Conservation (phyloP, 2,888 invertebrate genomes). For the Coleophora flavipennella region DNA sequence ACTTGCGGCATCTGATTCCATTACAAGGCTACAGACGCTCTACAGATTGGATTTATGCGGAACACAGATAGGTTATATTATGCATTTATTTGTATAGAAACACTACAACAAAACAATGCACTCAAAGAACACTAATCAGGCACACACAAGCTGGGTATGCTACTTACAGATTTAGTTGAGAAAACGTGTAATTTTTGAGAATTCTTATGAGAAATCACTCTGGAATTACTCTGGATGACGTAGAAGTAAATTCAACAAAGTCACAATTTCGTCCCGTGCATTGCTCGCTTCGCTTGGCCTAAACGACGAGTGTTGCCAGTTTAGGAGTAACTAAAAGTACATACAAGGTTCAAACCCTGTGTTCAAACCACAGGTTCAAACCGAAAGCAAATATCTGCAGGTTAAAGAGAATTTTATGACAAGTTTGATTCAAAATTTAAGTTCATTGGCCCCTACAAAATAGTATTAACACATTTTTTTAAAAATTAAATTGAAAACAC, state of each 20-base stretch:
- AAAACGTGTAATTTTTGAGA: too few species aligned
- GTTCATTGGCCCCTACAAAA: too few species aligned
- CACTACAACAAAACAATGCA: constrained; percentile 62
- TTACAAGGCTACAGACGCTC: constrained; percentile 59
- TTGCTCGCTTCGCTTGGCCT: constrained; percentile 52
- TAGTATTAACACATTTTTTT: too few species aligned
- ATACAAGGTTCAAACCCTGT: too few species aligned
- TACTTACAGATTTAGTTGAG: constrained; percentile 45
- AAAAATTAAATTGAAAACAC: too few species aligned
- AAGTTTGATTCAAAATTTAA: too few species aligned
- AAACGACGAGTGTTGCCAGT: too few species aligned
- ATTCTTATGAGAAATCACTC: constrained; percentile 27
- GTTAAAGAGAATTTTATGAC: too few species aligned
- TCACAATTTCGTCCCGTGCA: constrained; percentile 49
- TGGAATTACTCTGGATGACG: constrained; percentile 58
- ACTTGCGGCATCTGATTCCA: constrained; percentile 47
- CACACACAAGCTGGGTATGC: background rate
- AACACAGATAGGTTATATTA: constrained; percentile 67
- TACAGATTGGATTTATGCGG: constrained; percentile 58
- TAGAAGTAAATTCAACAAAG: constrained; percentile 53
- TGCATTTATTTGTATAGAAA: constrained; percentile 63
- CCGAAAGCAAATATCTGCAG: too few species aligned
- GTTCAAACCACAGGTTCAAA: too few species aligned
- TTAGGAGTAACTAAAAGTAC: too few species aligned
- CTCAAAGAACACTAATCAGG: background rate